phyloP scores from a whole-genome alignment of 2,888 invertebrate species.

The Drosophila phalerata region DNA sequence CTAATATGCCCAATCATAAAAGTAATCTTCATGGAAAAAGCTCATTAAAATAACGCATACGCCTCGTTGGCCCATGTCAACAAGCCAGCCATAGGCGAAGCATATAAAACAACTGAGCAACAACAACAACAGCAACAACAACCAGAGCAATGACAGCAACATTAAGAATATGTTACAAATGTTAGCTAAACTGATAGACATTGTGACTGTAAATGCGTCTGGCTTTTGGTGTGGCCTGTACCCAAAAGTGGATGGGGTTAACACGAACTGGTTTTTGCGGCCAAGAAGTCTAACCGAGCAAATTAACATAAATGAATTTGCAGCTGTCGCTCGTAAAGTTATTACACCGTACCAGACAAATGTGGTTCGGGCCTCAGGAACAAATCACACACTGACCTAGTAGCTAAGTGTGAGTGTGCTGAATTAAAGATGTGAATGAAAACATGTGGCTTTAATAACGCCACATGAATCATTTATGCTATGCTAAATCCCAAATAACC shows the following conservation, averaged over 20 bases:
- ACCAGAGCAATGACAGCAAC: constrained; percentile 19
- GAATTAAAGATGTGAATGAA: constrained; percentile 72
- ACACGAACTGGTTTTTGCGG: constrained; percentile 61
- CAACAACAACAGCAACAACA: constrained; percentile 20
- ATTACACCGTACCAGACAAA: constrained; percentile 63
- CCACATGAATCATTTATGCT: constrained; percentile 76
- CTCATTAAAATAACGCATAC: constrained; percentile 77
- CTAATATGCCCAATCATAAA: constrained; percentile 77
- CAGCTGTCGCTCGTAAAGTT: constrained; percentile 72
- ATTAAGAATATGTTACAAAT: constrained; percentile 54
- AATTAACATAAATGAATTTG: constrained; percentile 81
- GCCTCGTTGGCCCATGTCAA: constrained; percentile 67
- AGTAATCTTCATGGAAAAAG: constrained; percentile 75
- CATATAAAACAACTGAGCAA: constrained; percentile 48
- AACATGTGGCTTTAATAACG: constrained; percentile 73
- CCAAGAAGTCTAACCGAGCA: constrained; percentile 67
- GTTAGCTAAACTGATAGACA: constrained; percentile 56
- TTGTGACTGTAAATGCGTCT: constrained; percentile 39
- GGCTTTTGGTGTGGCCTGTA: constrained; percentile 16
- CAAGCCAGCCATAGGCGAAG: constrained; percentile 40
- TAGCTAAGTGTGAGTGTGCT: constrained; percentile 41
- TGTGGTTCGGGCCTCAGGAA: constrained; percentile 35
- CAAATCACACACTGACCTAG: constrained; percentile 74
- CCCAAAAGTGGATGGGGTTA: constrained; percentile 8
- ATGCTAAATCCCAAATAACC: constrained; percentile 62